phyloP scores from a whole-genome alignment of 2,888 invertebrate genomes.

The Drosophila trichaetosa region DNA sequence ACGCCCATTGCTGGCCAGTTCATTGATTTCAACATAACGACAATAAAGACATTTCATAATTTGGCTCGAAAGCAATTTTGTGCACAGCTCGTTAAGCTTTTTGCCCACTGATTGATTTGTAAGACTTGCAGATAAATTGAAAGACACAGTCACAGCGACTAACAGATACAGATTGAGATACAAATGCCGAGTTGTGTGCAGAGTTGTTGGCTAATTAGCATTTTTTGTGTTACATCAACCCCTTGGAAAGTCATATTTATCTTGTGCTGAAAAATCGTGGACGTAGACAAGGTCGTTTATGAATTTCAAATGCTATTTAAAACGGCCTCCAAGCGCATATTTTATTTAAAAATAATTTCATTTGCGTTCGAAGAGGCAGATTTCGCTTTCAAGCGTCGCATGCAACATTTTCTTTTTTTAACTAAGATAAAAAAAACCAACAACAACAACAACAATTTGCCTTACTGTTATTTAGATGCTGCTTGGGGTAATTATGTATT shows the following conservation, averaged over 20 bases:
- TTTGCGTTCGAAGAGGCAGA: conserved; percentile 39
- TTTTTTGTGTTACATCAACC: conserved; percentile 64
- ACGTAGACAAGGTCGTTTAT: conserved; percentile 70
- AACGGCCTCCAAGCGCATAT: conserved; percentile 22
- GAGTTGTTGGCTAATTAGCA: conserved; percentile 49
- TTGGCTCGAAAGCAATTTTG: conserved; percentile 42
- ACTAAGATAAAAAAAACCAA: not conserved
- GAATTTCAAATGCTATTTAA: conserved; percentile 55
- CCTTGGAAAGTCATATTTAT: conserved; percentile 50
- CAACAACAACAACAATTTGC: conserved; percentile 16
- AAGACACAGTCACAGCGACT: not conserved
- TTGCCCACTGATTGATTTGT: conserved; percentile 60
- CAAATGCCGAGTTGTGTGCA: conserved; percentile 15
- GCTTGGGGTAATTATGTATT: conserved; percentile 70
- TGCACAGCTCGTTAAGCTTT: conserved; percentile 25
- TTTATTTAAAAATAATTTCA: conserved; percentile 39
- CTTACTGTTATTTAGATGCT: conserved; percentile 39
- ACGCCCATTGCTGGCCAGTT: conserved; percentile 46
- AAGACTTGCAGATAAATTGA: conserved; percentile 15
- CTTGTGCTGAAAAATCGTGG: conserved; percentile 45
- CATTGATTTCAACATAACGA: conserved; percentile 72
- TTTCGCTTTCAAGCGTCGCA: conserved; percentile 63
- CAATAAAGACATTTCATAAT: conserved; percentile 58
- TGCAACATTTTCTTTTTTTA: conserved; percentile 67
- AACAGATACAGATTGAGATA: conserved; percentile 1